phyloP scores from a whole-genome alignment of 1,140 invertebrate species.

The roundworm (Caenorhabditis elegans) region DNA sequence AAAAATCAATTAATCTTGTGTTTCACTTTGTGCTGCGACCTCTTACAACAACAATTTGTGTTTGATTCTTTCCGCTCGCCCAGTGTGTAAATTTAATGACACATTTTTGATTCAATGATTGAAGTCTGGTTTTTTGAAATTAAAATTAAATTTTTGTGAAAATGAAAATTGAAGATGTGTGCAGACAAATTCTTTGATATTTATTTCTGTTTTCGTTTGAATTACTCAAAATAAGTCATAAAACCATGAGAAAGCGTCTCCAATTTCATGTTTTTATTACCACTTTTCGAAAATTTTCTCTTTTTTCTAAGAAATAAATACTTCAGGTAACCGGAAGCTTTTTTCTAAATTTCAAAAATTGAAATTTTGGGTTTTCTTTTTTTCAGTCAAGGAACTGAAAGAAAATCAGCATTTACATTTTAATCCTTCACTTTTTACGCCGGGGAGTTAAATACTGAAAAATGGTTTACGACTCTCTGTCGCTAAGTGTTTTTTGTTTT shows the following conservation, averaged over 20 bases:
- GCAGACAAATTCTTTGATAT: too few relatives aligned
- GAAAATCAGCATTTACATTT: not conserved
- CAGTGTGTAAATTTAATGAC: not conserved
- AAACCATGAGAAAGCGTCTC: not conserved
- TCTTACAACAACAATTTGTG: conserved; percentile 29
- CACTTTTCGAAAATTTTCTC: not conserved
- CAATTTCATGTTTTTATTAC: conserved; percentile 22
- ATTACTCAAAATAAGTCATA: not conserved
- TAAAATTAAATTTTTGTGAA: too few relatives aligned
- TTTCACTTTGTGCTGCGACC: not conserved
- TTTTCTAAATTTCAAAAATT: not conserved
- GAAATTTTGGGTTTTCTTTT: not conserved
- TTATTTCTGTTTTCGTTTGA: not conserved
- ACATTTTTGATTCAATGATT: not conserved
- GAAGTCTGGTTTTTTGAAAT: too few relatives aligned
- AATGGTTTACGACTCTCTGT: not conserved
- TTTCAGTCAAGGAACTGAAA: not conserved
- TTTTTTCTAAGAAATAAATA: not conserved
- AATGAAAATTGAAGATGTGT: too few relatives aligned
- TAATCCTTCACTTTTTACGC: not conserved
- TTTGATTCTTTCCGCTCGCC: not conserved
- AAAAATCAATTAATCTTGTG: conserved; percentile 23
- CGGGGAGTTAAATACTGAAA: too few relatives aligned
- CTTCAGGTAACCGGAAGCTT: not conserved
- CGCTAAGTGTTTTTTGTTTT: not conserved